A percentile compares a stretch with the other conserved stretches of the same genome.
These are phyloP conservation scores for Drosophila tsacasi DNA, from an alignment of 1,140 invertebrate species.

Conservation along the genomic window DNA sequence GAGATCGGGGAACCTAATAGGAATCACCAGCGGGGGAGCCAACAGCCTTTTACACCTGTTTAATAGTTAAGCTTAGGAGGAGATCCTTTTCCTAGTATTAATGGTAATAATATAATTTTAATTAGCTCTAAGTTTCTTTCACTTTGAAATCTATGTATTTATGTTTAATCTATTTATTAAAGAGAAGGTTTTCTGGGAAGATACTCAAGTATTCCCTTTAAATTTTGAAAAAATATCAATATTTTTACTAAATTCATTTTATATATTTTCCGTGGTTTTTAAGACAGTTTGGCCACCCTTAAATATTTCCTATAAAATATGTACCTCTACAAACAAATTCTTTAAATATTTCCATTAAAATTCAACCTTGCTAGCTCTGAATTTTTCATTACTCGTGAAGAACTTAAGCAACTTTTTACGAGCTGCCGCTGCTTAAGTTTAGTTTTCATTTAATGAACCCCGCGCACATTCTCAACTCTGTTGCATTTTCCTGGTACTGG, in stretches of 20 bases:
- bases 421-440: constrained; percentile 32
- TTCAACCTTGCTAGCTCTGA: too few species aligned
- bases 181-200: not conserved
- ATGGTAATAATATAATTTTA: constrained; percentile 21
- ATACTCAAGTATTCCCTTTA: too few species aligned
- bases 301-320: not conserved
- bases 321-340: too few species aligned
- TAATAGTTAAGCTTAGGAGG: constrained; percentile 17
- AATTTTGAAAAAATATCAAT: not conserved
- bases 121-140: not conserved
- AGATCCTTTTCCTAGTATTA: constrained; percentile 19
- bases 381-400: constrained; percentile 1
- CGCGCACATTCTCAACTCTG: constrained; percentile 32
- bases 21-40: constrained; percentile 50
- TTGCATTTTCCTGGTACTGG: constrained; percentile 51
- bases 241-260: too few species aligned
- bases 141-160: not conserved
- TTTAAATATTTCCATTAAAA: not conserved
- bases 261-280: too few species aligned
- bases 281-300: not conserved
- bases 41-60: constrained; percentile 44
- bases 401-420: constrained; percentile 30
- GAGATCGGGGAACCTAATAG: constrained; percentile 62
- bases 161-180: not conserved
- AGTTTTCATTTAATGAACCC: constrained; percentile 36